Percentiles rank a stretch among this genome's conserved stretches.
Evolutionary conservation across 2,113 vertebrate genomes (phyloP).

Genomic region (Peromyscus polionotus): DNA sequence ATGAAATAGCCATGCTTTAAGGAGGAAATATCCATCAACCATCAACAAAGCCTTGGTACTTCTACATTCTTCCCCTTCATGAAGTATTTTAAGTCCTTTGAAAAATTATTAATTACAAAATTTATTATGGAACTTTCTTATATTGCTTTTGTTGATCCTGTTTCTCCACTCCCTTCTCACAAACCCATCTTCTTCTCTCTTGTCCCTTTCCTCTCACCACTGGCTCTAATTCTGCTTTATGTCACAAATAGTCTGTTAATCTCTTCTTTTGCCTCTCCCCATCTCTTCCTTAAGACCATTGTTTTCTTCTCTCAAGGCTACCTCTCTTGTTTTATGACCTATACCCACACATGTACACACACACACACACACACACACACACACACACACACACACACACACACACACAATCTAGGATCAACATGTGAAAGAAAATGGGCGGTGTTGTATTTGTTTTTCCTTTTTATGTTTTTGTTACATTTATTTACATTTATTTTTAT

Average conservation of each 20-base stretch:
- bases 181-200: background rate
- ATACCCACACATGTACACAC: background rate
- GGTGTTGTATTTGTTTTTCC: background rate
- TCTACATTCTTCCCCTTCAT: background rate
- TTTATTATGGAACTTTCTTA: background rate
- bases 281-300: background rate
- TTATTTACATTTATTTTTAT: background rate
- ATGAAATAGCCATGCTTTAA: background rate
- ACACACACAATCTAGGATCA: background rate
- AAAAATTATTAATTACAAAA: background rate
- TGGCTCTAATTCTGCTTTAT: background rate
- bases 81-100: background rate
- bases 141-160: too few species aligned
- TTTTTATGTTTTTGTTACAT: background rate
- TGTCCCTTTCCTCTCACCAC: background rate
- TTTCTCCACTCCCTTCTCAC: background rate
- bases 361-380: background rate
- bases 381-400: background rate
- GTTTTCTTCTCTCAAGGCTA: background rate
- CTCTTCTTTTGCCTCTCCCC: background rate
- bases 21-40: background rate
- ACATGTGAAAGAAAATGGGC: background rate
- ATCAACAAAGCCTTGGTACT: background rate
- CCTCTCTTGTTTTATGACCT: background rate
- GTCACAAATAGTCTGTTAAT: background rate